Base-by-base conservation (phyloP, 2,888 invertebrate genomes). In the Euplagia quadripunctaria region DNA sequence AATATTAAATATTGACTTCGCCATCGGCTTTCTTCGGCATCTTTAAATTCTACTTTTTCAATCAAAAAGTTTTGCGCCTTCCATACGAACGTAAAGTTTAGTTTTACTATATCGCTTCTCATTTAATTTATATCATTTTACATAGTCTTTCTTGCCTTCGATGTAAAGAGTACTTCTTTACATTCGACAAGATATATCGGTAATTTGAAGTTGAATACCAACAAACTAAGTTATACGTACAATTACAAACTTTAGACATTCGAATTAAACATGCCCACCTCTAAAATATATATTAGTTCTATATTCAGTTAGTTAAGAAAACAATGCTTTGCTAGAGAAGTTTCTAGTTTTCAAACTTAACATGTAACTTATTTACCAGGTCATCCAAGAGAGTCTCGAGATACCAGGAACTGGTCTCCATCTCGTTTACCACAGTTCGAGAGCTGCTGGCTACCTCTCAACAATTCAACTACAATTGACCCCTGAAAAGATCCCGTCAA, bases 401-500 rank as follows among this genome's bases (percentile, higher is more conserved):
- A 98, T 99, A 76, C 99, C 99, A 0, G 99, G 99, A 46, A 99
- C 99, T 0, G 98, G 98, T 4, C 95, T 99, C n/a, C 98, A 99
- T 92, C 96, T 99, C 61, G 98, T 99, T 0, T 99, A 99, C 93
- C 99, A 99, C 93, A 99, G 99, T 88, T 99, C 99, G 0, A 96
- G 99, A 85, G 98, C 99, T 0, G 97, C 98, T 8, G 99, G 99
- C 17, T 99, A 99, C 89, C 96, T 99, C 17, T 99, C 99, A 7
- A 99, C 99, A 4, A 98, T 99, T 78, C 98, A 99, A 86, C 96
- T 99, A 0, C 99, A 99, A 87, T 94, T 99, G 43, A 99, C 99
- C 0, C 98, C 98, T 0, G 98, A 98, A 84, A 96, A 96, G 55
- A 98, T 99, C 73, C 98, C 99, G 0, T 92, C 97, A 0, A 97